A percentile compares a stretch with the other conserved stretches of the same genome.
These are phyloP conservation scores for Ctenochaetus hawaiiensis DNA, from an alignment of 2,797 vertebrate species.

Conservation along the genomic window DNA sequence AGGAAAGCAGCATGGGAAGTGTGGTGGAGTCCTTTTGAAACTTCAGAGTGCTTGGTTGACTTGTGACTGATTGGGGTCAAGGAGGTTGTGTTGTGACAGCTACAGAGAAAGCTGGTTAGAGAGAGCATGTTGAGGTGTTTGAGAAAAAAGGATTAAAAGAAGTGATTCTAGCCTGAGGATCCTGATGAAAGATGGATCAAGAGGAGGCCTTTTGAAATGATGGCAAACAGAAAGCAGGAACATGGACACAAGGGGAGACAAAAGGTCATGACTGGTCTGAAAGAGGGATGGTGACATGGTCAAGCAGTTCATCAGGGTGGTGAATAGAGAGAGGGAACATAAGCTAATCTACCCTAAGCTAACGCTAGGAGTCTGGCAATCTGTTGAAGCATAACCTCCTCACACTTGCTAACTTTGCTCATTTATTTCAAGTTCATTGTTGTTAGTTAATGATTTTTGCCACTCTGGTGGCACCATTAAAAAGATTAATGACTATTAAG, in stretches of 20 bases:
- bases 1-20: slow-evolving; percentile 2
- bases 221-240: slow-evolving; percentile 10
- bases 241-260: neutral
- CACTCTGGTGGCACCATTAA: neutral
- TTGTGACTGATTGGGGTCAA: slow-evolving; percentile 46
- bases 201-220: neutral
- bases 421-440: neutral
- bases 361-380: neutral
- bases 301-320: slow-evolving; percentile 6
- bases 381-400: neutral
- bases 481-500: neutral
- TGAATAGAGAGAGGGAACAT: neutral
- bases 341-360: neutral
- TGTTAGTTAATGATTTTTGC: too few relatives aligned
- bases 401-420: neutral
- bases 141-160: slow-evolving; percentile 23
- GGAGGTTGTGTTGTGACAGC: slow-evolving; percentile 46
- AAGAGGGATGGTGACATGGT: neutral
- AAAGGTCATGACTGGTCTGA: neutral
- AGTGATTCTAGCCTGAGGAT: slow-evolving; percentile 1
- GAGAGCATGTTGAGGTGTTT: slow-evolving; percentile 13
- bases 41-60: slow-evolving; percentile 18
- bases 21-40: slow-evolving; percentile 28
- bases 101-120: slow-evolving; percentile 24
- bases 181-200: slow-evolving; percentile 1